phyloP scores from a whole-genome alignment of 2,113 vertebrate genomes.

The Pipa parva region DNA sequence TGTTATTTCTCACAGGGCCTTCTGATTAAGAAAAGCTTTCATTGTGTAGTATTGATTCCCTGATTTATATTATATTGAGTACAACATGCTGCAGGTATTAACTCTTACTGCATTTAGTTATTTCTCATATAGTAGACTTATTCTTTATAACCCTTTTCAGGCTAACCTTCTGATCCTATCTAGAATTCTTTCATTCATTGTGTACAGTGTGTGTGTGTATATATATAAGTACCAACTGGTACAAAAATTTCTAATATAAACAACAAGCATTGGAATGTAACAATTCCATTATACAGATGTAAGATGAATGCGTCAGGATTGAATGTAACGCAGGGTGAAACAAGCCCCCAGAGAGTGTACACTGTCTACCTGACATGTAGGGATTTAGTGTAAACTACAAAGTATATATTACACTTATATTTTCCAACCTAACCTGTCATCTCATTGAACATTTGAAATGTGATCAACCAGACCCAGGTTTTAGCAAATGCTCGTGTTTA shows the following conservation, averaged over 20 bases:
- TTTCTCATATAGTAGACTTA: background rate
- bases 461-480: too few species aligned
- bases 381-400: too few species aligned
- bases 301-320: background rate
- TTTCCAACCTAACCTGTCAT: too few species aligned
- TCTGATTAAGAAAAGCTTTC: constrained; percentile 36
- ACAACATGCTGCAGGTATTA: constrained; percentile 3
- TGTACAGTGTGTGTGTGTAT: background rate
- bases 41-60: constrained; percentile 23
- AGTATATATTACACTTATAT: too few species aligned
- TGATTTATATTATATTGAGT: constrained; percentile 15
- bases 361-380: too few species aligned
- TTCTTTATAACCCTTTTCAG: background rate
- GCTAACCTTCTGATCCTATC: too few species aligned
- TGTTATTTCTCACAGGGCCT: background rate
- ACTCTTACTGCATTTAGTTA: background rate
- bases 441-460: too few species aligned
- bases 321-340: too few species aligned
- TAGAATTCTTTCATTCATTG: background rate
- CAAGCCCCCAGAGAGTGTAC: too few species aligned
- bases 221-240: background rate
- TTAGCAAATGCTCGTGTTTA: too few species aligned
- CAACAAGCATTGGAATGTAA: background rate
- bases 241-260: background rate
- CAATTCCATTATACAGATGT: background rate